These are phyloP conservation scores for Cepaea hortensis DNA, from an alignment of 2,888 invertebrate genomes.

Conservation along the genomic window DNA sequence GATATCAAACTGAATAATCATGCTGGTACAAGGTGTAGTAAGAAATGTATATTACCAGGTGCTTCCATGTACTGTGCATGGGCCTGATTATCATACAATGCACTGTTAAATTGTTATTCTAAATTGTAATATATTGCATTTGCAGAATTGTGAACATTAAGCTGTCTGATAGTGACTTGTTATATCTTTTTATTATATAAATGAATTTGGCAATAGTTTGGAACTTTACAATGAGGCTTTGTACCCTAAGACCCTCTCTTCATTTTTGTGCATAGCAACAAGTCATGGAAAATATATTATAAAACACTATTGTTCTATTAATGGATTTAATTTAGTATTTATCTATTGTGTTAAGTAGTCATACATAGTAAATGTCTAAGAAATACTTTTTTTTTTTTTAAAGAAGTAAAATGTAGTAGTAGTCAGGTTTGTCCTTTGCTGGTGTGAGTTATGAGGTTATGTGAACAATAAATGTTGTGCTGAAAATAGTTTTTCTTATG, in stretches of 20 bases:
- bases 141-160: not conserved
- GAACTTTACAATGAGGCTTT: not conserved
- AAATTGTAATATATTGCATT: not conserved
- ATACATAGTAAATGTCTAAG: conserved; percentile 9
- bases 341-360: conserved; percentile 35
- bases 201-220: not conserved
- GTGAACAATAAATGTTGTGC: conserved; percentile 48
- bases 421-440: conserved; percentile 45
- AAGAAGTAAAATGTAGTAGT: not conserved
- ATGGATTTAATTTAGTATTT: conserved; percentile 11
- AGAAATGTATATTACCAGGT: too few relatives aligned
- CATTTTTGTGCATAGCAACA: not conserved
- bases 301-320: conserved; percentile 48
- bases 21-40: too few relatives aligned
- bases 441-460: conserved; percentile 45
- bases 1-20: too few relatives aligned
- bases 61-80: too few relatives aligned
- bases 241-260: not conserved
- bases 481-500: not conserved
- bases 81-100: too few relatives aligned
- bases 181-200: too few relatives aligned
- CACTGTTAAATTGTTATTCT: too few relatives aligned
- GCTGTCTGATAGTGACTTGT: not conserved
- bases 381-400: not conserved
- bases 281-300: not conserved